Evolutionary conservation across 2,888 invertebrate genomes (phyloP).

Genomic region (Synanthedon vespiformis): DNA sequence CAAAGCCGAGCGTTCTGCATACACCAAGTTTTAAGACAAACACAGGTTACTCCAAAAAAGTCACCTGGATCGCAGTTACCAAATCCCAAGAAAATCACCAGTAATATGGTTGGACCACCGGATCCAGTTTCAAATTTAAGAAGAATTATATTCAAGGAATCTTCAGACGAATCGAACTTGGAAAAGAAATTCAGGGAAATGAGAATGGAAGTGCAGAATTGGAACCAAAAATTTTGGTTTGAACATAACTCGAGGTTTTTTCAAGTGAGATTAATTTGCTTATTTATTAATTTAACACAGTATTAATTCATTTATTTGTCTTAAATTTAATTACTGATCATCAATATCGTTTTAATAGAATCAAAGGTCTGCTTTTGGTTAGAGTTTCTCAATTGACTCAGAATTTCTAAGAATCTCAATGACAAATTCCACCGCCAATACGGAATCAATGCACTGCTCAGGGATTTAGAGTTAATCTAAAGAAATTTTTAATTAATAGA

Average conservation of each 20-base stretch:
- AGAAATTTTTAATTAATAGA: too few species aligned
- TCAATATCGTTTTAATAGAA: too few species aligned
- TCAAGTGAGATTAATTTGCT: constrained; percentile 34
- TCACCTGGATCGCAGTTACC: constrained; percentile 33
- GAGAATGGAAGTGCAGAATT: constrained; percentile 78
- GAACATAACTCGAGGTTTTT: constrained; percentile 83
- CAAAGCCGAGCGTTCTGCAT: background rate
- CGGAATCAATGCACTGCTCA: too few species aligned
- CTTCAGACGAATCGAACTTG: constrained; percentile 74
- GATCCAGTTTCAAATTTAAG: constrained; percentile 84
- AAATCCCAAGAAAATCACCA: constrained; percentile 44
- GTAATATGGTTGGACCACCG: constrained; percentile 83
- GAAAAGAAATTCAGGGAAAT: constrained; percentile 75
- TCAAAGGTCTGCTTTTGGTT: too few species aligned
- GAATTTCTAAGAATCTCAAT: too few species aligned
- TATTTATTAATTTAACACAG: too few species aligned
- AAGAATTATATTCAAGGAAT: constrained; percentile 75
- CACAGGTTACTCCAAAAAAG: constrained; percentile 31
- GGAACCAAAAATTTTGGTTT: constrained; percentile 90
- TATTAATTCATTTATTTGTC: too few species aligned
- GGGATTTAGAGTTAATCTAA: too few species aligned
- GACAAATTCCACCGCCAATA: too few species aligned
- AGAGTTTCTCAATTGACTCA: too few species aligned
- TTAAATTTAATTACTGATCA: too few species aligned
- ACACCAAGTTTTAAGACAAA: constrained; percentile 11